Conservation (phyloP, 2,113 vertebrate species). For the Alethe castanea region DNA sequence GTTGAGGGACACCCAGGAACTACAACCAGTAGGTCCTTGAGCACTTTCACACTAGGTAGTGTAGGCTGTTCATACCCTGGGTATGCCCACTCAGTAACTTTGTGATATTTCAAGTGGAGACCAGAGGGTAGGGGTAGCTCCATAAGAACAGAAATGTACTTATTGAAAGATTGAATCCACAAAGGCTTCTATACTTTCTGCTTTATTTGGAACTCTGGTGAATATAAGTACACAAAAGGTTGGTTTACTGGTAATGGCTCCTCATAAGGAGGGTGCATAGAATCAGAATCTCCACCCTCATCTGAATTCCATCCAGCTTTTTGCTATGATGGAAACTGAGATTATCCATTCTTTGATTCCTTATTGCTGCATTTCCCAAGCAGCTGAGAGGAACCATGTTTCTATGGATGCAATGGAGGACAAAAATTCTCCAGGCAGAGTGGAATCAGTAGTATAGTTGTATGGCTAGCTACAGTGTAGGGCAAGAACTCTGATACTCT, state of each 20-base stretch:
- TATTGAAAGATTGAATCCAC: neutral
- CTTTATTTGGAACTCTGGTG: neutral
- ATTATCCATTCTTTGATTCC: neutral
- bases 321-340: neutral
- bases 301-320: neutral
- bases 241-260: neutral
- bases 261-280: neutral
- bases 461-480: neutral
- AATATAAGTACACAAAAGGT: neutral
- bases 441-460: neutral
- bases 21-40: fast-evolving
- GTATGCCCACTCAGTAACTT: neutral
- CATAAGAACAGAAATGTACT: neutral
- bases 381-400: neutral
- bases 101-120: neutral
- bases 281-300: neutral
- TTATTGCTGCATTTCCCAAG: neutral
- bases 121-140: neutral
- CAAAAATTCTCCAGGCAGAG: neutral
- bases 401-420: neutral
- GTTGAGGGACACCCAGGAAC: neutral
- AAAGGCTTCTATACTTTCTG: neutral
- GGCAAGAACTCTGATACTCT: neutral
- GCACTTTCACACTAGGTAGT: neutral
- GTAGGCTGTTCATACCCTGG: neutral